phyloP scores from a whole-genome alignment of 2,888 invertebrate species.

The Drosophila limbata region DNA sequence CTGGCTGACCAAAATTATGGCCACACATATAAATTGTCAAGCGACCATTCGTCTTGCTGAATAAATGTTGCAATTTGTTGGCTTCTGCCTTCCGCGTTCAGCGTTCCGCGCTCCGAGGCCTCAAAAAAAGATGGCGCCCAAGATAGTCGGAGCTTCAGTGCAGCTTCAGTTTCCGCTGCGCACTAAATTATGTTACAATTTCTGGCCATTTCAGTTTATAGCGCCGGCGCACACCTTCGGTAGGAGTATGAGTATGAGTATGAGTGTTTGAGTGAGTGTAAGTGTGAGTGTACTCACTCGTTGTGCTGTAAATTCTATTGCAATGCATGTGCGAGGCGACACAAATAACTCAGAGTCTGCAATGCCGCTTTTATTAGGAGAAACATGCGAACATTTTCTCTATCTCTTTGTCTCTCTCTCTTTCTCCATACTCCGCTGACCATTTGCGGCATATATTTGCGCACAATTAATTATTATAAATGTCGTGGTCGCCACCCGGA shows the following conservation, averaged over 20 bases:
- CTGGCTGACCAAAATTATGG: slow-evolving; percentile 68
- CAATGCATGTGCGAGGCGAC: slow-evolving; percentile 60
- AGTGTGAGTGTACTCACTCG: slow-evolving; percentile 1
- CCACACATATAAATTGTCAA: slow-evolving; percentile 83
- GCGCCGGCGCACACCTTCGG: slow-evolving; percentile 69
- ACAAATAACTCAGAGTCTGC: slow-evolving; percentile 78
- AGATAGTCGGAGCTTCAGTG: slow-evolving; percentile 31
- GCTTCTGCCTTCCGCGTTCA: slow-evolving; percentile 67
- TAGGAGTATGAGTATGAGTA: background rate
- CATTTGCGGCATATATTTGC: slow-evolving; percentile 82
- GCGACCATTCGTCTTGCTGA: slow-evolving; percentile 84
- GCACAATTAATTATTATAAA: slow-evolving; percentile 85
- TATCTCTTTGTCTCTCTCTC: background rate
- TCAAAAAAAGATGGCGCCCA: slow-evolving; percentile 50
- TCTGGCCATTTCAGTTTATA: slow-evolving; percentile 47
- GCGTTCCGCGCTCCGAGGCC: slow-evolving; percentile 38
- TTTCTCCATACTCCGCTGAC: slow-evolving; percentile 51
- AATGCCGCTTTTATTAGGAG: slow-evolving; percentile 57
- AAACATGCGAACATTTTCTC: slow-evolving; percentile 7
- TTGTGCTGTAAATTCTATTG: slow-evolving; percentile 72
- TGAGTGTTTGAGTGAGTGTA: background rate
- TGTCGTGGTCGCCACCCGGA: slow-evolving; percentile 73
- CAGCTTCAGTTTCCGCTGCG: slow-evolving; percentile 56
- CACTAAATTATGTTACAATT: slow-evolving; percentile 62
- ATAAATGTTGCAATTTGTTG: slow-evolving; percentile 85